These are phyloP conservation scores for Spongia lamella DNA, from an alignment of 37 sponge, comb jelly and placozoan species.

Conservation along the genomic window DNA sequence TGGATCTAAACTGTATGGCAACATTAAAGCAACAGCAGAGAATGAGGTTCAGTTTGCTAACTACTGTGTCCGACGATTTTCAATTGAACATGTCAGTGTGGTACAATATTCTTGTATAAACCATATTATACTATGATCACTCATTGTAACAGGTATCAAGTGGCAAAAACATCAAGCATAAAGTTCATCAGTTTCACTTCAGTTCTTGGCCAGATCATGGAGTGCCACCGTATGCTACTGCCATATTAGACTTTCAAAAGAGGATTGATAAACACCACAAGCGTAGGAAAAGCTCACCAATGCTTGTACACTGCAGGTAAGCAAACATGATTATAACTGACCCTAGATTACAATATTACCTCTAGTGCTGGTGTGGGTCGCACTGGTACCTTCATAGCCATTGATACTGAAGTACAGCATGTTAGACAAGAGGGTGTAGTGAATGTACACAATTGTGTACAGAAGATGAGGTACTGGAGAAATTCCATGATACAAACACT, in stretches of 20 bases:
- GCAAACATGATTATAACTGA: not conserved
- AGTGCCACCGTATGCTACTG: constrained; percentile 52
- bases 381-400: too few relatives aligned
- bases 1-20: constrained; percentile 13
- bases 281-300: not conserved
- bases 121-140: not conserved
- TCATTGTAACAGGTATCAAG: not conserved
- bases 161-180: not conserved
- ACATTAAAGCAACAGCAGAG: constrained; percentile 2
- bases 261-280: constrained; percentile 3
- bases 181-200: constrained; percentile 55
- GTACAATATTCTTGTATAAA: too few relatives aligned
- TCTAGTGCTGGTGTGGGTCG: too few relatives aligned
- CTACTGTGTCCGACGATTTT: constrained; percentile 10
- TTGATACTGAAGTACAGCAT: too few relatives aligned
- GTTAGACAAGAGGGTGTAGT: too few relatives aligned
- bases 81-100: not conserved
- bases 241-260: constrained; percentile 36
- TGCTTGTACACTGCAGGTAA: constrained; percentile 43
- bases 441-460: too few relatives aligned
- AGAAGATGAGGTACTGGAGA: too few relatives aligned
- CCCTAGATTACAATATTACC: too few relatives aligned
- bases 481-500: too few relatives aligned
- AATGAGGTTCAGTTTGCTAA: constrained; percentile 9
- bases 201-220: constrained; percentile 64